Conservation (phyloP, 2,797 vertebrate genomes). For the Aulostomus chinensis region DNA sequence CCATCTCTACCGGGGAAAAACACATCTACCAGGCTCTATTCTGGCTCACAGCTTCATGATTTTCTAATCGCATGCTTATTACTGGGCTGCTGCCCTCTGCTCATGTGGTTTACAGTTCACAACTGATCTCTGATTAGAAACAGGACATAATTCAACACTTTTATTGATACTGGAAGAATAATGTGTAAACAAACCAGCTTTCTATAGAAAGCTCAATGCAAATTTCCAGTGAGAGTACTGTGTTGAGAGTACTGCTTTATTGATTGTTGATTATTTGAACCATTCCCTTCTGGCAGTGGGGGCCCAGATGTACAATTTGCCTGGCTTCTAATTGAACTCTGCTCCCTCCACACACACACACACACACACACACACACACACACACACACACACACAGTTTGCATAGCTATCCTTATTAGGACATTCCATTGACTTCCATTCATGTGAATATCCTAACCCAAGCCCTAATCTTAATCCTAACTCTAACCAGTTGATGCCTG, state of each 20-base stretch:
- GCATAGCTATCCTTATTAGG: too few species aligned
- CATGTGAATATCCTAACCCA: too few species aligned
- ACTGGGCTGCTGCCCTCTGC: conserved; percentile 10
- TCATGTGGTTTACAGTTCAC: conserved; percentile 19
- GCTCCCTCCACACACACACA: background rate
- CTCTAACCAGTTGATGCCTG: too few species aligned
- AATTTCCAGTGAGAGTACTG: background rate
- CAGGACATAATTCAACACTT: conserved; percentile 1
- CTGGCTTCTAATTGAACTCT: conserved; percentile 33
- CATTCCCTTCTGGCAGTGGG: conserved; percentile 47
- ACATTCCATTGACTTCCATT: too few species aligned
- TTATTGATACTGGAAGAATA: conserved; percentile 20
- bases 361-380: conserved; percentile 3
- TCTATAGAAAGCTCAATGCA: too few species aligned
- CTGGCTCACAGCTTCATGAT: conserved; percentile 34
- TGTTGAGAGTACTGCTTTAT: conserved; percentile 7
- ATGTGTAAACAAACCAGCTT: background rate
- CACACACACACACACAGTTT: conserved; percentile 11
- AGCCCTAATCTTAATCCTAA: too few species aligned
- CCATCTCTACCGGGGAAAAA: conserved; percentile 36
- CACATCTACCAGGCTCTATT: conserved; percentile 40
- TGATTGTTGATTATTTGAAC: conserved; percentile 26
- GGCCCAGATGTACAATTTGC: conserved; percentile 40
- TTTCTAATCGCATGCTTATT: conserved; percentile 16
- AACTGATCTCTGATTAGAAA: conserved; percentile 14